Conservation (phyloP, 2,797 vertebrate genomes). For the Neosalanx taihuensis region DNA sequence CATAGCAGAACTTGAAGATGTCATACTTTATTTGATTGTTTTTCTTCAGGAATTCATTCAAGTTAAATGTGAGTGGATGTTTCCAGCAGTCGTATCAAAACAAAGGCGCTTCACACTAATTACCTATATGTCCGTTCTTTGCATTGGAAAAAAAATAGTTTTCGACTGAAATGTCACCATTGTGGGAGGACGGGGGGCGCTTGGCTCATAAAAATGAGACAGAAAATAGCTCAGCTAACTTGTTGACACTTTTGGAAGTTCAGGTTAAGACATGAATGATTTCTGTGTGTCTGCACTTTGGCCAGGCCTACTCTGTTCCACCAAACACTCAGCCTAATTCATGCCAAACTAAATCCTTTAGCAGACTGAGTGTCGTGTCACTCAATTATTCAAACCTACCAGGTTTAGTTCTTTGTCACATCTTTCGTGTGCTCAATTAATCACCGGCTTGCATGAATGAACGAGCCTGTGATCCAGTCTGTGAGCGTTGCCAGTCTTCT, state of each 20-base stretch:
- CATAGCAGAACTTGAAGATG: not conserved
- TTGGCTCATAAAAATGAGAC: conserved; percentile 24
- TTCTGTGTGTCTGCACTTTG: not conserved
- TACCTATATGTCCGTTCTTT: not conserved
- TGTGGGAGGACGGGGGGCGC: conserved; percentile 6
- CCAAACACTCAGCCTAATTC: not conserved
- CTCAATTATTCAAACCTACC: not conserved
- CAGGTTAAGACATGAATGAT: conserved; percentile 17
- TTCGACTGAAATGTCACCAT: conserved; percentile 9
- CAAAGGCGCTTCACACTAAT: not conserved
- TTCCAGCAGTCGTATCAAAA: not conserved
- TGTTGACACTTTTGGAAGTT: conserved; percentile 29
- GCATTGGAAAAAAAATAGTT: not conserved
- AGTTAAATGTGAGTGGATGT: no score
- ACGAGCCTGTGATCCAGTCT: conserved; percentile 34
- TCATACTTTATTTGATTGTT: not conserved
- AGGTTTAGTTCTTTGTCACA: conserved; percentile 20
- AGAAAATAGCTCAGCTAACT: conserved; percentile 24
- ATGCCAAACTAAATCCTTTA: not conserved
- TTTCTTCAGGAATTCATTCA: not conserved
- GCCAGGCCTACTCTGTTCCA: not conserved
- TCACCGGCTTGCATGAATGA: conserved; percentile 24
- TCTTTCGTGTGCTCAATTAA: not conserved
- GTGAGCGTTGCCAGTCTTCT: conserved; percentile 18
- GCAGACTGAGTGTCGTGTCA: not conserved